Base-by-base conservation (phyloP, 53 echinoderm and acorn worm genomes). In the Apostichopus leukothele region DNA sequence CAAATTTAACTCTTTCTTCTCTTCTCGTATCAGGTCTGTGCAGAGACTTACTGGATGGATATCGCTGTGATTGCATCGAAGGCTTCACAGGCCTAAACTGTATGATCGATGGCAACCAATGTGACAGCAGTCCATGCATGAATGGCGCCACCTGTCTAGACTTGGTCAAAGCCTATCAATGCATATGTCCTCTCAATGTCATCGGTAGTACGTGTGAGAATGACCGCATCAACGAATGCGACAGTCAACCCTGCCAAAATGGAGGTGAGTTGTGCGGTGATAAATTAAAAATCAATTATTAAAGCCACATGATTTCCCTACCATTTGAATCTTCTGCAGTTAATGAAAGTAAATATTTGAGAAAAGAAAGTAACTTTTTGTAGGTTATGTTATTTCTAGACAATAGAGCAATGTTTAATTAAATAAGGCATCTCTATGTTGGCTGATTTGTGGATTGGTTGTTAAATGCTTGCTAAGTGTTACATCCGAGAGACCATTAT, bases 121-220 rank as follows among this genome's bases (percentile, higher is more conserved):
- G 97, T 50, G 83, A 71, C 52, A 92, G 94, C 52, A 79, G 91
- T 53, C 94, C 96, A 0, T 96, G 96, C 73, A 61, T 89, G 67
- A 93, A 94, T 88, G 94, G 94, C 14, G 94, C 89, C 6, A 94
- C 93, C 67, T 96, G 96, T 89, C 75, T 90, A 39, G 96, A 96
- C 67, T 83, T 91, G 10, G 90, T 88, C 39, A 87, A 89, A 10
- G 88, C 76, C 11, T 94, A 88, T 77, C 78, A 83, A 60, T 94
- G 94, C 52, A 79, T 85, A 6, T 94, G 94, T 54, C 53, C 90
- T 1, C 22, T 55, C 8, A 91, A 88, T 5, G 89, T 75, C n/a
- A 76, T 52, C 6, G 93, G 93, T 27, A 52, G 18, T 1, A 76
- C 83, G 51, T 96, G 96, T 89, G 90, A 83, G 14, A 89, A 71